Conservation (phyloP, 2,113 vertebrate species). For the Lanius collurio region DNA sequence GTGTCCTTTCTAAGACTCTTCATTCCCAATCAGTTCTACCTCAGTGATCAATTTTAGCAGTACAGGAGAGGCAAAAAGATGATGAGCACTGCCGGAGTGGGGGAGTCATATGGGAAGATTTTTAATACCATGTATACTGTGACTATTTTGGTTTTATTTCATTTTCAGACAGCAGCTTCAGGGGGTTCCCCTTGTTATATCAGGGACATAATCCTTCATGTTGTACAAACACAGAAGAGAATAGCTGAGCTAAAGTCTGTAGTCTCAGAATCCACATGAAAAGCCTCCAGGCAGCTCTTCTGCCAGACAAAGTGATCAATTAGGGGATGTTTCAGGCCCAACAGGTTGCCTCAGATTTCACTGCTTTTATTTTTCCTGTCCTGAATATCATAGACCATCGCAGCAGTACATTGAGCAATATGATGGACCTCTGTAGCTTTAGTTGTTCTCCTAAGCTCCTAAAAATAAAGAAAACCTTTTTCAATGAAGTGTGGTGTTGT, state of each 20-base stretch:
- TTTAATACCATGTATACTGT: neutral
- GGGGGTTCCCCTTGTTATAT: neutral
- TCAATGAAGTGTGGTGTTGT: neutral
- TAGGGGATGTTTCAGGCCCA: neutral
- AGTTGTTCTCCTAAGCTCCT: neutral
- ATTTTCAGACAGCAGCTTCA: neutral
- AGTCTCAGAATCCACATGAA: neutral
- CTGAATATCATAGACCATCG: neutral
- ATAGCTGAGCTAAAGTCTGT: neutral
- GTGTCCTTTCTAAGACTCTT: neutral
- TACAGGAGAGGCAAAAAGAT: neutral
- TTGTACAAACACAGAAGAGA: neutral
- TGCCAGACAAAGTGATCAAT: neutral
- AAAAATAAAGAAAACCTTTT: neutral
- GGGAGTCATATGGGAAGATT: neutral
- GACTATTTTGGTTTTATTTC: neutral
- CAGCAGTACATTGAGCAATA: neutral
- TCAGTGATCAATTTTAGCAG: neutral
- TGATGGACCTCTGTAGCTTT: neutral
- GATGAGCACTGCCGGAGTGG: neutral
- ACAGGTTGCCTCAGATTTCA: neutral
- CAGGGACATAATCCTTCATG: neutral
- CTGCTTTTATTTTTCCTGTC: neutral
- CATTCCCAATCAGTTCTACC: neutral
- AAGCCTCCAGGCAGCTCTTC: neutral